phyloP scores from a whole-genome alignment of 2,888 invertebrate genomes.

The Zonitis immaculata region DNA sequence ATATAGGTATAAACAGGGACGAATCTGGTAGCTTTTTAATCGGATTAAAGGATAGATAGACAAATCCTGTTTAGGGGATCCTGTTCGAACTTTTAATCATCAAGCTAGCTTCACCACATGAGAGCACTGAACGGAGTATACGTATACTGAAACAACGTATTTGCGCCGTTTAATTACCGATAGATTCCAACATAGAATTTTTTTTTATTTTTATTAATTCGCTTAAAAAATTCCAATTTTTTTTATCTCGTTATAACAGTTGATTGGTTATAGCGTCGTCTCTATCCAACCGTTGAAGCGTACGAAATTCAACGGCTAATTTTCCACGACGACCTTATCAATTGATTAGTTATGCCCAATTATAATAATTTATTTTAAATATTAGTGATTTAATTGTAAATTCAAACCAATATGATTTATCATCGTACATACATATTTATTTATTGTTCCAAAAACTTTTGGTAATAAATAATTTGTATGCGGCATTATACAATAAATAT shows the following conservation, averaged over 20 bases:
- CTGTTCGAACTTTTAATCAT: conserved; percentile 24
- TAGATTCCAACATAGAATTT: conserved; percentile 10
- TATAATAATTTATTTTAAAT: too few relatives aligned
- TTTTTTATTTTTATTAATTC: too few relatives aligned
- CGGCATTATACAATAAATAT: conserved; percentile 11
- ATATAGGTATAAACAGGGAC: conserved; percentile 14
- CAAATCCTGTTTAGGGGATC: conserved; percentile 23
- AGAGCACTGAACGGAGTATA: conserved; percentile 13
- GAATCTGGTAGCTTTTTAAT: conserved; percentile 24
- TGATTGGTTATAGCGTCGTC: too few relatives aligned
- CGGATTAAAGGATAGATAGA: conserved; percentile 24
- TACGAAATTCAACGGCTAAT: conserved; percentile 24
- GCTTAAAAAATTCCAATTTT: too few relatives aligned
- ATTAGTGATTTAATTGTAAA: too few relatives aligned
- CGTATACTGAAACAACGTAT: conserved; percentile 18
- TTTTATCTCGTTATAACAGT: too few relatives aligned
- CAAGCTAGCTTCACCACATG: conserved; percentile 18
- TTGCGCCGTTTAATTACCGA: conserved; percentile 19
- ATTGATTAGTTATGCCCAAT: conserved; percentile 28
- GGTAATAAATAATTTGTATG: conserved; percentile 17
- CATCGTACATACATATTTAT: too few relatives aligned
- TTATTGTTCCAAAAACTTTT: too few relatives aligned
- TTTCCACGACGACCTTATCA: conserved; percentile 22
- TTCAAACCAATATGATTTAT: too few relatives aligned
- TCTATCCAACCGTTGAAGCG: conserved; percentile 11